Evolutionary conservation across 2,797 vertebrate genomes (phyloP), one percentile per base, ranked within the genome.

Genomic region (Sebastes miniatus): DNA sequence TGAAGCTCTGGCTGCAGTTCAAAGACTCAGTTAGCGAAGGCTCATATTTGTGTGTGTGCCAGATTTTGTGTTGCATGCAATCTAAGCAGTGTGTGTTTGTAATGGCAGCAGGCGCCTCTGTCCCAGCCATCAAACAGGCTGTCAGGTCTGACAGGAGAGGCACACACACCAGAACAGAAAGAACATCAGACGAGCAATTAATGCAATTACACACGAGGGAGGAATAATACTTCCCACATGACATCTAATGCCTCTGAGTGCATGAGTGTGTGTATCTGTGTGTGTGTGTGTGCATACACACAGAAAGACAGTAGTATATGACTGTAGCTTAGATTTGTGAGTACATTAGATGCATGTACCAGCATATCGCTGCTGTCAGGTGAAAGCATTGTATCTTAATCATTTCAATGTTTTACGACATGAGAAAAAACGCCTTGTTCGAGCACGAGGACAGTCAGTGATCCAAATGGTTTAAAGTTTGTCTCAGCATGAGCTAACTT

Each of bases 1-100:
- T 75, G 20, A 50, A 58, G 22, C 77, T 79, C 22, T 80, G 76
- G 80, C 80, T 61, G 59, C 34, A 67, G 63, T 77, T 80, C 69
- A 83, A 83, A 74, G 64, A 36, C 32, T 52, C 50, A 52, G 18
- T 52, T 20, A 52, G 50, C 50, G 8, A 52, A 52, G 20, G 50
- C 18, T 52, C 20, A 52, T 20, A 52, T 47, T 12, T 54, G 22
- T 66, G 73, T 80, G 22, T 69, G 52, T 72, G 66, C 54, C 31
- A 67, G 25, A 24, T 54, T 58, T 65, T 81, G 54, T 36, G 54
- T 59, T 54, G 74, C 34, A 62, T 77, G 34, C 50, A 31, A 52
- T n/a, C 50, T 29, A 27, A 58, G 54, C 25, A 54, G 29, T 6
- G 29, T 39, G 57, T 81, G 22, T 74, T 77, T 72, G 54, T 64